These are phyloP conservation scores for Plutomurus gul DNA, from an alignment of 1,140 invertebrate species.

Conservation along the genomic window DNA sequence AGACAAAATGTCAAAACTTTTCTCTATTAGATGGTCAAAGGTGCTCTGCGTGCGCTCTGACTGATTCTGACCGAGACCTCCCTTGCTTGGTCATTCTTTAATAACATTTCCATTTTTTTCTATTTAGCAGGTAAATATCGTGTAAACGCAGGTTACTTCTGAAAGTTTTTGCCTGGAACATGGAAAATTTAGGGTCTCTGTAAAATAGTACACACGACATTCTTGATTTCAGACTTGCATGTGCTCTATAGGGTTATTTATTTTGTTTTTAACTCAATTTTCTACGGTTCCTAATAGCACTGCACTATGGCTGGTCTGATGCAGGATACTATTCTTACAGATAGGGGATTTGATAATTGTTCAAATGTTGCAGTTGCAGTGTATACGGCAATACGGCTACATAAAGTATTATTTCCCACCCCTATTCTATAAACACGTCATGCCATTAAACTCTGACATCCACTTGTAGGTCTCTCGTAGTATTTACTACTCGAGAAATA, in stretches of 20 bases:
- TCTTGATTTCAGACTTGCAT: not conserved
- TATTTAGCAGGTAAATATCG: no score
- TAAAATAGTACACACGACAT: not conserved
- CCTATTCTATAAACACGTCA: no score
- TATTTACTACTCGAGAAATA: no score
- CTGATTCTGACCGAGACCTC: not conserved
- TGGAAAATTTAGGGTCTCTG: not conserved
- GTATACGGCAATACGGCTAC: no score
- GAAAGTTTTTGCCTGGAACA: not conserved
- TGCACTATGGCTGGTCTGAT: no score
- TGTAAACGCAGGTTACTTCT: no score
- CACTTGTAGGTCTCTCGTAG: no score
- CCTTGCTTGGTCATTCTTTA: not conserved
- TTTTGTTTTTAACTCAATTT: not conserved
- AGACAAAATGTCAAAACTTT: constrained; percentile 21
- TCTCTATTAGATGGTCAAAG: constrained; percentile 13
- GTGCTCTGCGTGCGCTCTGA: constrained; percentile 4
- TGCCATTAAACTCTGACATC: no score
- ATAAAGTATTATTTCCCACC: no score
- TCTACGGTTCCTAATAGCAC: not conserved
- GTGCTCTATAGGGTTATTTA: not conserved
- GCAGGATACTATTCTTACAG: not conserved
- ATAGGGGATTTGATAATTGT: not conserved
- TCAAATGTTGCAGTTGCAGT: no score
- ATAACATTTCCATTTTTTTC: not conserved